Base-by-base conservation (phyloP, 2,888 invertebrate genomes). In the Poecilobothrus nobilitatus region DNA sequence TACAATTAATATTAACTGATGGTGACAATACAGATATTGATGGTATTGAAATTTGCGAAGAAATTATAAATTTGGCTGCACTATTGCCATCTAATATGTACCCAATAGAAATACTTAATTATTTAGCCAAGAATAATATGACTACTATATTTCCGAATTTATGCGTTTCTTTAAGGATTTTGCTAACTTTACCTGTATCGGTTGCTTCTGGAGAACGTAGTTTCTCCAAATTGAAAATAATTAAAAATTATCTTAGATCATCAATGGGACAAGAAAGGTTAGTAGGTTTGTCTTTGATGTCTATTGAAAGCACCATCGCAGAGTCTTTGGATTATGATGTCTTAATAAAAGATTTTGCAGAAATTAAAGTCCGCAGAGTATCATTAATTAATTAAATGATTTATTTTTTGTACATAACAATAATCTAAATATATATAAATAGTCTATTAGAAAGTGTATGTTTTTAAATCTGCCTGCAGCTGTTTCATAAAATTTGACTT, bases 231-330 rank as follows among this genome's bases (percentile, higher is more conserved):
- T 33, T 64, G 9, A 64, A 64, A 64, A 64, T 33, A 33, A 64
- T 64, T 64, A 64, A 64, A 64, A 64, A 64, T 64, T 64, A 64
- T 64, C n/a, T 64, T 27, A 64, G 64, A 64, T 33, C 33, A 27
- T 33, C 64, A 27, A 64, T 64, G 64, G 27, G 33, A 33, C 33
- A 64, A 64, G 33, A 27, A 27, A 64, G 64, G n/a, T 33, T 64
- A 64, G 64, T 63, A 27, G 63, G 63, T 63, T 63, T 63, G 27
- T 27, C 63, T 22, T 63, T 63, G 63, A 63, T 63, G 63, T 63
- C 27, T 22, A 63, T 63, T 63, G 63, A 63, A 63, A 63, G 63
- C 63, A 27, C 63, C 63, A 63, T 63, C 63, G 63, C 63, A 22
- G 63, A 63, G 27, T 63, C 63, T 63, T 63, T 63, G 63, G 63